Conservation (phyloP, 2,113 vertebrate species). For the Haplochromis vanheusdeni region DNA sequence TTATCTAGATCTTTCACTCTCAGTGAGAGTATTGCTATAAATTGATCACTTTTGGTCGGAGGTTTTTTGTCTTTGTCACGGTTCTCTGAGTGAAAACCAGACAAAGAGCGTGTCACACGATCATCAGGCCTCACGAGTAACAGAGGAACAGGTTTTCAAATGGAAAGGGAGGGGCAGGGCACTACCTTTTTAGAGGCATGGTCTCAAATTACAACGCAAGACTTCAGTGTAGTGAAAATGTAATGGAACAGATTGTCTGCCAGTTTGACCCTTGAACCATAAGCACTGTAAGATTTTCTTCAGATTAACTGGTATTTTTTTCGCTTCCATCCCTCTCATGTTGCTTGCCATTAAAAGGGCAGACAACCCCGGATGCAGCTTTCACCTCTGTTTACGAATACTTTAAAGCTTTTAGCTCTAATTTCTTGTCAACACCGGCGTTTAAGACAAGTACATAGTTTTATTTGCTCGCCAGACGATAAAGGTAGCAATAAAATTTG, state of each 20-base stretch:
- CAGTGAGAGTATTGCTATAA: background rate
- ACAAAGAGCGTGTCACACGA: conserved; percentile 44
- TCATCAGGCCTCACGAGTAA: conserved; percentile 1
- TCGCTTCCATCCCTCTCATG: background rate
- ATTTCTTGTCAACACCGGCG: background rate
- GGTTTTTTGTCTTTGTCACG: background rate
- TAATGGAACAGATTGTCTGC: background rate
- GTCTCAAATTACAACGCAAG: conserved; percentile 42
- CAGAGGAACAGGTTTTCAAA: conserved; percentile 54
- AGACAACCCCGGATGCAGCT: background rate
- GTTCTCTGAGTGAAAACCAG: background rate
- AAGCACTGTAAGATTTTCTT: background rate
- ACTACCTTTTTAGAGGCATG: conserved; percentile 27
- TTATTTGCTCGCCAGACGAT: background rate
- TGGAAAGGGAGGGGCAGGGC: conserved; percentile 17
- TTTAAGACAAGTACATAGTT: conserved; percentile 4
- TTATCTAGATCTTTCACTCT: background rate
- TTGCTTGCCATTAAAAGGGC: background rate
- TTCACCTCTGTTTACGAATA: background rate
- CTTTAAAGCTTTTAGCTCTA: conserved; percentile 15
- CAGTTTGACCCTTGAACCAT: background rate
- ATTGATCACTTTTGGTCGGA: background rate
- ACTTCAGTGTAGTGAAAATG: conserved; percentile 7
- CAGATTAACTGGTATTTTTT: background rate
- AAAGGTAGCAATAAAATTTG: background rate